Percentiles rank a stretch among this genome's conserved stretches.
Conservation (phyloP, 1,140 invertebrate species). For the Pogonomyrmex barbatus region DNA sequence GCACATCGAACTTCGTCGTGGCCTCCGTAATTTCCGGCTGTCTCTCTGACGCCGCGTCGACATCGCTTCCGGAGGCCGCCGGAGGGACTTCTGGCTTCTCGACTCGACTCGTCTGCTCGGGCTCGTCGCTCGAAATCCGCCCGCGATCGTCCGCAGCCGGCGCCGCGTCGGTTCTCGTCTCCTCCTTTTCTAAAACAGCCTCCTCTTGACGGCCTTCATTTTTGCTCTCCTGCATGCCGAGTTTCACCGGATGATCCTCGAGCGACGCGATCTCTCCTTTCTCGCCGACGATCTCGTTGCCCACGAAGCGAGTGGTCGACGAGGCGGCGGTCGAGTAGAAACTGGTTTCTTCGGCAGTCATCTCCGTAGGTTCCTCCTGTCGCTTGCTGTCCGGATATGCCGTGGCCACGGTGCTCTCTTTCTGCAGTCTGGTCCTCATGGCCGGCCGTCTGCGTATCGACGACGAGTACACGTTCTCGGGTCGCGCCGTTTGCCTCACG, state of each 20-base stretch:
- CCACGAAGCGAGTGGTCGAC: constrained; percentile 23
- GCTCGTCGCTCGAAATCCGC: background rate
- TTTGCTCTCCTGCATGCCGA: constrained; percentile 27
- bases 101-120: constrained; percentile 3
- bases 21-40: background rate
- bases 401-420: constrained; percentile 23
- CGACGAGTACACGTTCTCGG: constrained; percentile 80
- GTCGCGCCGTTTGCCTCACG: constrained; percentile 69
- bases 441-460: constrained; percentile 75
- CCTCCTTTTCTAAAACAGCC: background rate
- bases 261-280: constrained; percentile 17
- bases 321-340: constrained; percentile 75
- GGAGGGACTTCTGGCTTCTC: background rate
- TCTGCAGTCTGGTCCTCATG: constrained; percentile 69
- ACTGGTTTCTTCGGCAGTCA: constrained; percentile 81
- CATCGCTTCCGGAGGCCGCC: background rate
- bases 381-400: constrained; percentile 56
- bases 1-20: constrained; percentile 15
- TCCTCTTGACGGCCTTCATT: background rate
- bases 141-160: background rate
- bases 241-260: background rate
- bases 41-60: background rate
- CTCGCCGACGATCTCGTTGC: constrained; percentile 61
- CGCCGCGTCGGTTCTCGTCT: background rate
- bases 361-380: constrained; percentile 73